Evolutionary conservation across 2,797 vertebrate species (phyloP).

Genomic region (Mionectes olivaceus): DNA sequence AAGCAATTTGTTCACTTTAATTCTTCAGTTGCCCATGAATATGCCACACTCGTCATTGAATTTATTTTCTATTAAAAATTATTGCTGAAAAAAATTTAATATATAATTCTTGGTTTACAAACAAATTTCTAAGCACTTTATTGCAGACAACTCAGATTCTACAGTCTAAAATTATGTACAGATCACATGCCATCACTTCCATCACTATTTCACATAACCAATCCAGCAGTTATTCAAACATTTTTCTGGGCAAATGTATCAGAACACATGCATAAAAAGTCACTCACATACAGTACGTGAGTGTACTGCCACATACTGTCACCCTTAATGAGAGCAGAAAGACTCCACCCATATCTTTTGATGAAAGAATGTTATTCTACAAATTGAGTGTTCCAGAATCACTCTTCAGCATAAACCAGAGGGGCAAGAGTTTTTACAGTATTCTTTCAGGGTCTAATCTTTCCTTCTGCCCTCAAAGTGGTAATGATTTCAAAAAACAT

Average conservation of each 20-base stretch:
- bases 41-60: not conserved
- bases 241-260: not conserved
- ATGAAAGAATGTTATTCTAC: not conserved
- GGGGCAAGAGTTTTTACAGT: not conserved
- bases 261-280: not conserved
- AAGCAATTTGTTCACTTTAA: slow-evolving; percentile 1
- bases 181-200: not conserved
- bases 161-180: not conserved
- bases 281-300: too few species aligned
- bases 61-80: slow-evolving; percentile 21
- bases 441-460: not conserved
- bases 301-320: too few species aligned
- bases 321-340: not conserved
- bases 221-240: not conserved
- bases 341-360: not conserved
- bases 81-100: not conserved
- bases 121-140: not conserved
- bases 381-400: not conserved
- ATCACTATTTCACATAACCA: not conserved
- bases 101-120: not conserved
- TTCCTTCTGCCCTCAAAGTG: not conserved
- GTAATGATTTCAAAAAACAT: not conserved
- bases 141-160: not conserved
- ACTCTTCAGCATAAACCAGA: not conserved
- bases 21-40: not conserved